Evolutionary conservation across 2,888 invertebrate genomes (phyloP), one percentile per base, ranked within the genome.

Genomic region (Polydrusus tereticollis): DNA sequence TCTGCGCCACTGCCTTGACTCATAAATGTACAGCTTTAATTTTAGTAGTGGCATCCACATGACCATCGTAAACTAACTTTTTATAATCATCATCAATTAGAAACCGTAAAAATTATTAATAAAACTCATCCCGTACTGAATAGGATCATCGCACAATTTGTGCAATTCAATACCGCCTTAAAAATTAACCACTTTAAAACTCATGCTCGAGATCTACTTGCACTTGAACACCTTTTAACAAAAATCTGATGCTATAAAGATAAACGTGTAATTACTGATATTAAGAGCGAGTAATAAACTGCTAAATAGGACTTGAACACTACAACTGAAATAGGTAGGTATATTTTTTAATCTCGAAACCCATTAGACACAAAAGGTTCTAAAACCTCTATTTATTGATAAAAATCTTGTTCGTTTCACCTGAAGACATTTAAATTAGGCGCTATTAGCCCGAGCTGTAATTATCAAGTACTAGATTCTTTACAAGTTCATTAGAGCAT

Each of bases 341-440:
- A 70, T 63, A 70, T 70, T 70, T 70, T 70, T 70, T 70, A 65
- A 70, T 65, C 59, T 64, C 38, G 36, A 38, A 70, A 59, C 50
- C 70, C 70, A 70, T 70, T 70, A 70, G 59, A 64, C 23, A 65
- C 59, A 65, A 65, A 50, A 70, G 65, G 36, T 62, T 60, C 62
- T 43, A 26, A 18, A 68, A 68, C 70, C 70, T 18, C 70, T 64
- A 70, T 65, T 70, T 70, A 70, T 52, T 47, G 70, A 70, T 70
- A 65, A 65, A 69, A 70, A 70, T 70, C 70, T 70, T 43, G 57
- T 43, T 38, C 41, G 58, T 69, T 70, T 70, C 70, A 65, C 58
- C 33, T 52, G 65, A 70, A 70, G 70, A 70, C 65, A 64, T 70
- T 52, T 70, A 70, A 70, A 70, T 70, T 70, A 63, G 70, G 59